phyloP scores from a whole-genome alignment of 1,140 invertebrate species.

The Hycleus phaleratus region DNA sequence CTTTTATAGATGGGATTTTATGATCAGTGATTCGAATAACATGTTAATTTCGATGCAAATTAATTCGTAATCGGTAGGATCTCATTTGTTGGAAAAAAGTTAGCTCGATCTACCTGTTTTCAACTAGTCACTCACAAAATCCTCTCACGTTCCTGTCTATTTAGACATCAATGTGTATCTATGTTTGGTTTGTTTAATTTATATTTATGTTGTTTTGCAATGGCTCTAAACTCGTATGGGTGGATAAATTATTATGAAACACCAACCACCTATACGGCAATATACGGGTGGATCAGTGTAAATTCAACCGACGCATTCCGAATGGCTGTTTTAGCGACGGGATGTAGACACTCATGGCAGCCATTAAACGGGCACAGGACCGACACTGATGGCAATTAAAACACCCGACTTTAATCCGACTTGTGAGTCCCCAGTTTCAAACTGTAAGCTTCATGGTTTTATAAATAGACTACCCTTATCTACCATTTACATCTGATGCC shows the following conservation, averaged over 20 bases:
- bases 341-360: slow-evolving; percentile 19
- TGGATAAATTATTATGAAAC: background rate
- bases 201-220: no score
- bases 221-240: background rate
- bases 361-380: slow-evolving; percentile 21
- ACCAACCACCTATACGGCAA: background rate
- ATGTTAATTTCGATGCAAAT: no score
- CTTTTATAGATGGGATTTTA: no score
- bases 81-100: no score
- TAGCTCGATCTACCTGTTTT: no score
- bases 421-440: slow-evolving; percentile 7
- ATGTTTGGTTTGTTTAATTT: no score
- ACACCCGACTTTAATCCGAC: slow-evolving; percentile 17
- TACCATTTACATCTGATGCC: slow-evolving; percentile 21
- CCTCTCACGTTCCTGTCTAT: no score
- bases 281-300: slow-evolving; percentile 13
- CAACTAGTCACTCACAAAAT: no score
- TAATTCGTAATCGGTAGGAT: no score
- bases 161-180: no score
- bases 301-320: slow-evolving; percentile 15
- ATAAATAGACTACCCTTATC: slow-evolving; percentile 23
- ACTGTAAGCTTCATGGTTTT: slow-evolving; percentile 7
- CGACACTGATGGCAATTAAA: slow-evolving; percentile 21
- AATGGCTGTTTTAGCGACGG: slow-evolving; percentile 23
- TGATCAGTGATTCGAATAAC: no score